Percentiles rank a stretch among this genome's conserved stretches.
Conservation (phyloP, 2,888 invertebrate genomes). For the Pelosia muscerda region DNA sequence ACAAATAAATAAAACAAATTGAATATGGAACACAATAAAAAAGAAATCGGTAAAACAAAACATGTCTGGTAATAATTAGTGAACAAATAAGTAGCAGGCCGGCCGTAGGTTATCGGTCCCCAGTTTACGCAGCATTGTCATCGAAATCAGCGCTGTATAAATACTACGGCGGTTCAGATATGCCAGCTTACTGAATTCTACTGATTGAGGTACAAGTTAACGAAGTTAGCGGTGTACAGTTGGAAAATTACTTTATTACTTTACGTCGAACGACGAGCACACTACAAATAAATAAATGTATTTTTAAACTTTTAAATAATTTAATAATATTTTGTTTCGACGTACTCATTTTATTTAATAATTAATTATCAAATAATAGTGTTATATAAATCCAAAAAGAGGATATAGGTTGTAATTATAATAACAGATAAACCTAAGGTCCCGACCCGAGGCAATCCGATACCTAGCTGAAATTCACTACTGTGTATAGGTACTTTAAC, state of each 20-base stretch:
- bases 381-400: not conserved
- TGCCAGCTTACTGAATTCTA: conserved; percentile 54
- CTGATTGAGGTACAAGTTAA: conserved; percentile 43
- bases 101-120: conserved; percentile 72
- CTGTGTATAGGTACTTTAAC: not conserved
- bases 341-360: no score
- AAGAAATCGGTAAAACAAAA: conserved; percentile 34
- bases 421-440: no score
- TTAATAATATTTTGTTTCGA: no score
- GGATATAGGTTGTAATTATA: not conserved
- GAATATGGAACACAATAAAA: conserved; percentile 24
- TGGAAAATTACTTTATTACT: not conserved
- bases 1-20: conserved; percentile 16
- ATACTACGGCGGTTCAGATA: conserved; percentile 71
- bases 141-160: conserved; percentile 76
- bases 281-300: no score
- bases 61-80: conserved; percentile 56
- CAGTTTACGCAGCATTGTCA: conserved; percentile 69
- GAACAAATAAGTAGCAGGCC: conserved; percentile 58
- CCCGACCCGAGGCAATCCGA: no score
- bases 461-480: not conserved
- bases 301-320: no score
- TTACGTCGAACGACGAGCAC: not conserved
- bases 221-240: conserved; percentile 16
- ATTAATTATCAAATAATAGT: no score